A percentile compares a stretch with the other conserved stretches of the same genome.
Conservation (phyloP, 2,888 invertebrate species). For the Drosophila algonquin region DNA sequence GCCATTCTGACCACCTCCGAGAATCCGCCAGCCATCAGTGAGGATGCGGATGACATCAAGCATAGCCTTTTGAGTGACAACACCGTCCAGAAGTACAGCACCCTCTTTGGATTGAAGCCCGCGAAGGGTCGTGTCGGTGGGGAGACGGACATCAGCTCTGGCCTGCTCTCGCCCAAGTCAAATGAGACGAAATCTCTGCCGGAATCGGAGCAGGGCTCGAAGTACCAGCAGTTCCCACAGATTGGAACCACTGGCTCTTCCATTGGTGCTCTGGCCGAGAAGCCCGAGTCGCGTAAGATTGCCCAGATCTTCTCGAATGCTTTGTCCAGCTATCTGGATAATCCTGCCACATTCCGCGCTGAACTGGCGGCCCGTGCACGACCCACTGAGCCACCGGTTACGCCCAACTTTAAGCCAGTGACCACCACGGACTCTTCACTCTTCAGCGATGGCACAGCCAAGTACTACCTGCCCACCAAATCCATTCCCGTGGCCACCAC, state of each 20-base stretch:
- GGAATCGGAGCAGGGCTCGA: conserved; percentile 16
- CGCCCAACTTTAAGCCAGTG: conserved; percentile 69
- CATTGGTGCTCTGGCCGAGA: conserved; percentile 84
- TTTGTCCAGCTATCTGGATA: conserved; percentile 91
- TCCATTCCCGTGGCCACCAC: conserved; percentile 82
- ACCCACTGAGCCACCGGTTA: conserved; percentile 89
- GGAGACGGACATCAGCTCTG: conserved; percentile 84
- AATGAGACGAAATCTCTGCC: conserved; percentile 46
- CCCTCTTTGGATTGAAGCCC: conserved; percentile 78
- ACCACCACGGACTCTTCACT: conserved; percentile 71
- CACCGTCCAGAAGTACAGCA: conserved; percentile 80
- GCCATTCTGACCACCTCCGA: conserved; percentile 69
- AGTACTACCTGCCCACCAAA: conserved; percentile 80
- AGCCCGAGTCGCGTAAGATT: conserved; percentile 89
- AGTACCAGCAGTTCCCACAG: conserved; percentile 70
- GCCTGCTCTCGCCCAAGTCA: conserved; percentile 44
- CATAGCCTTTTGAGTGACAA: conserved; percentile 87
- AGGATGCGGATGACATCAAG: conserved; percentile 85
- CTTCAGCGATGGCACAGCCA: conserved; percentile 77
- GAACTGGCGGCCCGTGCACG: conserved; percentile 89
- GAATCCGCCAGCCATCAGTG: conserved; percentile 70
- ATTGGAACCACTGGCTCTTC: conserved; percentile 87
- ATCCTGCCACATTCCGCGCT: conserved; percentile 91
- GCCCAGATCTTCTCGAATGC: conserved; percentile 94
- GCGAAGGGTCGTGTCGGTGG: conserved; percentile 63